Base-by-base conservation (phyloP, 2,888 invertebrate genomes). In the Keiferia lycopersicella region DNA sequence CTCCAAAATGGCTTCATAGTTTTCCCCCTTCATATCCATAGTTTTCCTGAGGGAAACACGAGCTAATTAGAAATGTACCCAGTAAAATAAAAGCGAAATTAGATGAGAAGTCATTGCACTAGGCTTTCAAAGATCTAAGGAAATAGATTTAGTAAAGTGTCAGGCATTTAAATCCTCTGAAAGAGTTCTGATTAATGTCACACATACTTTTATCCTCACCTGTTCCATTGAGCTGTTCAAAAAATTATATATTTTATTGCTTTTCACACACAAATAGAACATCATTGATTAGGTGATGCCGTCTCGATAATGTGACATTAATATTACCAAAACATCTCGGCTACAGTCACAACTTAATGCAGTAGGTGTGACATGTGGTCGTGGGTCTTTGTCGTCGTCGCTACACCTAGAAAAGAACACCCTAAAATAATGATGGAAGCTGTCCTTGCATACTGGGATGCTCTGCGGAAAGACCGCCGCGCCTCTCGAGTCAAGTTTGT, bases 1-100 rank as follows among this genome's bases (percentile, higher is more conserved):
- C 92, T 94, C 94, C 90, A 97, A 93, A 83, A 96, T 94, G 75
- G 94, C 94, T 92, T 96, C 96, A 93, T 95, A 97, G 81, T 93
- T 94, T 87, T 95, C 94, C 79, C 95, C 95, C 87, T 95, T 95
- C 94, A 94, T 94, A 92, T 96, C 96, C 93, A 95, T 92, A 70
- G 95, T 95, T 93, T 95, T 95, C 93, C 96, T 96, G 81, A 70
- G 67, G 76, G 77, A 82, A 80, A 82, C 78, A 71, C 68, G 63
- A 53, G 64, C 18, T 18, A 67, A 65, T 77, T 70, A 78, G 77
- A 66, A 73, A 69, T 67, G 68, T 69, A 70, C 60, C 70, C 65
- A 60, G 73, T 69, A 64, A 69, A 67, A 69, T 74, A 45, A 18
- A 14, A 18, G 30, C 18, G 48, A 22, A 10, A 45, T 61, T n/a